Percentiles rank a stretch among this genome's conserved stretches.
Evolutionary conservation across 2,797 vertebrate species (phyloP).

Genomic region (Acanthiza pusilla): DNA sequence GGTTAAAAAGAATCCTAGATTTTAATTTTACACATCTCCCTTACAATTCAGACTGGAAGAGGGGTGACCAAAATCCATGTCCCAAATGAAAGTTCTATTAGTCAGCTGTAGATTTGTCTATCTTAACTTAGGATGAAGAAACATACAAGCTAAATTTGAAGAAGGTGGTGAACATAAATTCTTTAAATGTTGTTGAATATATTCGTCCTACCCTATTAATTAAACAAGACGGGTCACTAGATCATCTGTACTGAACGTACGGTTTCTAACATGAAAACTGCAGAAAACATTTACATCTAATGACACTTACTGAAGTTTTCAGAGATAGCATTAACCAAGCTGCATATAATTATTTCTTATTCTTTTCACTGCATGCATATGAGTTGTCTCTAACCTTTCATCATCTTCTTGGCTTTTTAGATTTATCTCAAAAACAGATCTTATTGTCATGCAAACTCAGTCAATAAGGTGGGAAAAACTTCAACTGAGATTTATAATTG

Average conservation of each 20-base stretch:
- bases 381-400: background rate
- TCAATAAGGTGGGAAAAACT: background rate
- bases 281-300: background rate
- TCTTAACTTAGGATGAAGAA: background rate
- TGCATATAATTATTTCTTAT: background rate
- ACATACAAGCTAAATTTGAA: background rate
- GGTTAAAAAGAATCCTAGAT: background rate
- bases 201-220: background rate
- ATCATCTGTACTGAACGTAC: background rate
- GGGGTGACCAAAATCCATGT: background rate
- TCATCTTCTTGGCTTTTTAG: background rate
- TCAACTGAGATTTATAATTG: background rate
- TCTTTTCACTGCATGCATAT: background rate
- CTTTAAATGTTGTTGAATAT: background rate
- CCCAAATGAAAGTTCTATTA: background rate
- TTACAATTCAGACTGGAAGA: background rate
- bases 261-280: background rate
- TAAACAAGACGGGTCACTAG: background rate
- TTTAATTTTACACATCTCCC: background rate
- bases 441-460: background rate
- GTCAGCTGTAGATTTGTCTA: background rate
- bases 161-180: background rate
- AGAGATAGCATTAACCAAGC: background rate
- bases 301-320: background rate
- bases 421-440: background rate